Evolutionary conservation across 2,888 invertebrate species (phyloP).

Genomic region (Urechis unicinctus): DNA sequence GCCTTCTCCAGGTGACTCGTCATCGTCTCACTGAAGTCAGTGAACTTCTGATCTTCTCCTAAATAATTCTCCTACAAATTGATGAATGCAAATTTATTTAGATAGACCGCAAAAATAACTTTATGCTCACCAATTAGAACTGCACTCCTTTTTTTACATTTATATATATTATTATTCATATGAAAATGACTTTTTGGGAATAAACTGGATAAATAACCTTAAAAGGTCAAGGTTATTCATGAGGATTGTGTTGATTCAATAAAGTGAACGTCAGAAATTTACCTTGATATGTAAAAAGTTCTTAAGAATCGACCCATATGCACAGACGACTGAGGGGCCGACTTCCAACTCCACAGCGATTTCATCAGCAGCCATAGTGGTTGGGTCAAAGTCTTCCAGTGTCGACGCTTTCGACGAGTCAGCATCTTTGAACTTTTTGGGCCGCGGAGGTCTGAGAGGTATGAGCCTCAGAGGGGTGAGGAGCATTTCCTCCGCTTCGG

Average conservation of each 20-base stretch:
- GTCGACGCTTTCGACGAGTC: not conserved
- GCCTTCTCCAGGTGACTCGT: constrained; percentile 11
- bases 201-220: not conserved
- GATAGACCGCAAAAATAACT: too few species aligned
- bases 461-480: constrained; percentile 80
- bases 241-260: not conserved
- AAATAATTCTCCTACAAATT: constrained; percentile 79
- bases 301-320: constrained; percentile 80
- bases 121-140: too few species aligned
- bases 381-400: constrained; percentile 67
- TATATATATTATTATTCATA: constrained; percentile 1
- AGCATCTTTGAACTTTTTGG: constrained; percentile 3
- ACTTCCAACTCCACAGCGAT: constrained; percentile 90
- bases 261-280: not conserved
- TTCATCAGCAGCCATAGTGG: constrained; percentile 75
- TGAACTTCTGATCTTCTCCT: constrained; percentile 89
- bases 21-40: constrained; percentile 65
- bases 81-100: not conserved
- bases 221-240: not conserved
- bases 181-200: not conserved
- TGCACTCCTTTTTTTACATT: constrained; percentile 1
- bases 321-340: constrained; percentile 82
- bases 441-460: constrained; percentile 17
- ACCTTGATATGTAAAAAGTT: constrained; percentile 18
- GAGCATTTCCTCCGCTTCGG: constrained; percentile 87